Evolutionary conservation across 2,888 invertebrate genomes (phyloP).

Genomic region (Calliphora vomitoria): DNA sequence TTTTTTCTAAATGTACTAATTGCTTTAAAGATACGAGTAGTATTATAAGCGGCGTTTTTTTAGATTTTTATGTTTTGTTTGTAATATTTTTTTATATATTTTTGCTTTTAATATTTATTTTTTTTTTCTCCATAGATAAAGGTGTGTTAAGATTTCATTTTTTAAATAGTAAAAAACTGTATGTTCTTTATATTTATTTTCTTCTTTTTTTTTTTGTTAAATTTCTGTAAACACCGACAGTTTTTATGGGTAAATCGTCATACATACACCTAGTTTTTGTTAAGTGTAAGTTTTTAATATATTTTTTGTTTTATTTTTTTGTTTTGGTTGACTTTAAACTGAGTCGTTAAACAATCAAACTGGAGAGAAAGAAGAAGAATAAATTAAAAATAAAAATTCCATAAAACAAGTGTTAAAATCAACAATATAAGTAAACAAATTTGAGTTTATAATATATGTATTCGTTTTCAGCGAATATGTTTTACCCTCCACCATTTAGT

Average conservation of each 20-base stretch:
- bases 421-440: slow-evolving; percentile 33
- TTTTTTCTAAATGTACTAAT: slow-evolving; percentile 34
- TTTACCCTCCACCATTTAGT: neutral
- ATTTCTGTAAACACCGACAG: slow-evolving; percentile 28
- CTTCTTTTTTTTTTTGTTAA: neutral
- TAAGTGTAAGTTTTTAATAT: slow-evolving; percentile 41
- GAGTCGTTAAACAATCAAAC: slow-evolving; percentile 61
- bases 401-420: slow-evolving; percentile 44
- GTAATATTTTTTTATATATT: slow-evolving; percentile 10
- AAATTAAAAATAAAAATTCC: slow-evolving; percentile 4
- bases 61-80: slow-evolving; percentile 18
- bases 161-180: slow-evolving; percentile 5
- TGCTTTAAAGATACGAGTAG: slow-evolving; percentile 31
- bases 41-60: slow-evolving; percentile 15
- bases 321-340: slow-evolving; percentile 51
- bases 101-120: slow-evolving; percentile 51
- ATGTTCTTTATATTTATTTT: slow-evolving; percentile 21
- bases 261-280: slow-evolving; percentile 26
- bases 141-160: slow-evolving; percentile 49
- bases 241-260: neutral
- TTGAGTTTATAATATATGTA: slow-evolving; percentile 15
- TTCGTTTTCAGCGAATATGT: neutral
- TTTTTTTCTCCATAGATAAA: slow-evolving; percentile 43
- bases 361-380: slow-evolving; percentile 38
- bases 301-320: slow-evolving; percentile 54